These are phyloP conservation scores for Euura saliciscinereae DNA, from an alignment of 1,140 invertebrate genomes.

Conservation along the genomic window DNA sequence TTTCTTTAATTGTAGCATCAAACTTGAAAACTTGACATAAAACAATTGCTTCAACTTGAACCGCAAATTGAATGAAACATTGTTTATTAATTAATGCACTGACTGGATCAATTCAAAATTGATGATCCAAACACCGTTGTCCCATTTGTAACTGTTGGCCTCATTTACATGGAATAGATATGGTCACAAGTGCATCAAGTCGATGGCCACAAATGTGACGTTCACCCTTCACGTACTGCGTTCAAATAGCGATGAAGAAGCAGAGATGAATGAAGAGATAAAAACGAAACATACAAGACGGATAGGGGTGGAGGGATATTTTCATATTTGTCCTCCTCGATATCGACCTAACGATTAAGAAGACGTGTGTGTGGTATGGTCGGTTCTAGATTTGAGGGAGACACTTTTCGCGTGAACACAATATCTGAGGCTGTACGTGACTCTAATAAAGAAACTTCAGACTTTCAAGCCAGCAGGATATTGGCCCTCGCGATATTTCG, in stretches of 20 bases:
- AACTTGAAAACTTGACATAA: too few relatives aligned
- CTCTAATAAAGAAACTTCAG: constrained; percentile 49
- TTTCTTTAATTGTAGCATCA: too few relatives aligned
- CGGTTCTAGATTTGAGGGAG: constrained; percentile 51
- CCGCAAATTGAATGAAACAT: too few relatives aligned
- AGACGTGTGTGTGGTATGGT: constrained; percentile 23
- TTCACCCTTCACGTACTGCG: neutral
- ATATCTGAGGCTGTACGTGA: constrained; percentile 58
- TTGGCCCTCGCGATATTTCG: constrained; percentile 26
- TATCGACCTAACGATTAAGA: constrained; percentile 1
- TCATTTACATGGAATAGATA: too few relatives aligned
- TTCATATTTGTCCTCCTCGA: neutral
- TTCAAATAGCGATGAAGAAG: neutral
- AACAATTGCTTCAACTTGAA: too few relatives aligned
- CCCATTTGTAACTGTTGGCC: too few relatives aligned
- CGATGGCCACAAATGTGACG: neutral
- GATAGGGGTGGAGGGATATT: neutral
- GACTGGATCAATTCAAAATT: too few relatives aligned
- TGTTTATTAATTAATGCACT: too few relatives aligned
- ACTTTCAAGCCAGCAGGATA: neutral
- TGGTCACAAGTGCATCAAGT: too few relatives aligned
- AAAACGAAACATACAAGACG: too few relatives aligned
- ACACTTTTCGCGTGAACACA: constrained; percentile 55
- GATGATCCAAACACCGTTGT: too few relatives aligned
- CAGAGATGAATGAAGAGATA: neutral